phyloP scores from a whole-genome alignment of 2,888 invertebrate species.

The Tolmerus cingulatus region DNA sequence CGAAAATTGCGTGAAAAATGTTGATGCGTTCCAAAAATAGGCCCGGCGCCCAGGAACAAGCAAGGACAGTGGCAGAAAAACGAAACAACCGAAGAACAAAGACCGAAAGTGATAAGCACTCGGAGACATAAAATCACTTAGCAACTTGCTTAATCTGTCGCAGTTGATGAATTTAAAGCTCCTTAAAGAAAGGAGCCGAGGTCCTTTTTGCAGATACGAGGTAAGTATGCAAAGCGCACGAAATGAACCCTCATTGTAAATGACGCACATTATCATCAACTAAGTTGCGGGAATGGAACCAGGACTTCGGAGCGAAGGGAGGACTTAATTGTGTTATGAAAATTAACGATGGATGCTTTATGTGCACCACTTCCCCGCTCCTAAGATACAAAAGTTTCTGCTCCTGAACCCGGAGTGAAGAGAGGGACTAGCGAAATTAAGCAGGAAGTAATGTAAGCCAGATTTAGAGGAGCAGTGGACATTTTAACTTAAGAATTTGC shows the following conservation, averaged over 20 bases:
- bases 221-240: background rate
- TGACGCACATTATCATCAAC: slow-evolving; percentile 10
- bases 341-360: slow-evolving; percentile 15
- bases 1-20: background rate
- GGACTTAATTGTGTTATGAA: background rate
- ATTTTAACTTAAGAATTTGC: background rate
- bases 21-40: background rate
- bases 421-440: background rate
- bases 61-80: background rate
- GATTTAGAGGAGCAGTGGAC: background rate
- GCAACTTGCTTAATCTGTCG: slow-evolving; percentile 12
- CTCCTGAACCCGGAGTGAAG: background rate
- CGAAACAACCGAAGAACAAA: background rate
- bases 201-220: background rate
- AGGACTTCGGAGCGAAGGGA: background rate
- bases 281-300: background rate
- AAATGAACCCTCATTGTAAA: slow-evolving; percentile 1
- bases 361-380: background rate
- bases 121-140: slow-evolving; percentile 28
- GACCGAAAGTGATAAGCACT: background rate
- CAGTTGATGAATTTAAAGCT: slow-evolving; percentile 9
- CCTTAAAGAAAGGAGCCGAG: background rate
- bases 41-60: background rate
- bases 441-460: background rate
- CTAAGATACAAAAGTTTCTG: background rate